Conservation (phyloP, 1,140 invertebrate genomes). For the Oryctes rhinoceros region DNA sequence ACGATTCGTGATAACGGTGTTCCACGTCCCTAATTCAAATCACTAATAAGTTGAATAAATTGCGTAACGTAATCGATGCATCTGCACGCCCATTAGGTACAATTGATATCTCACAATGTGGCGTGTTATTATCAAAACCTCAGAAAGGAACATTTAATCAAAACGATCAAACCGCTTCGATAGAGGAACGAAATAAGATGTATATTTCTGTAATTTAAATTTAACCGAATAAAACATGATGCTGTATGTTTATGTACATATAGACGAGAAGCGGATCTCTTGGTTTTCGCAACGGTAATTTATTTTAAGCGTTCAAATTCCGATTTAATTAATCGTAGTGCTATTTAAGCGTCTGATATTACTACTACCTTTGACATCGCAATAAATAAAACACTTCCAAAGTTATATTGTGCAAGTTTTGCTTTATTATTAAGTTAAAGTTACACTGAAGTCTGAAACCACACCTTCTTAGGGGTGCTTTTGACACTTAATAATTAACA, state of each 20-base stretch:
- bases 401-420: conserved; percentile 38
- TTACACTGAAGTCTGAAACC: conserved; percentile 40
- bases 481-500: conserved; percentile 48
- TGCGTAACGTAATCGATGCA: not conserved
- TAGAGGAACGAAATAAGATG: not conserved
- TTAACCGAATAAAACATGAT: not conserved
- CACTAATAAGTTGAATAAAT: conserved; percentile 21
- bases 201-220: no score
- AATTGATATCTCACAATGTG: not conserved
- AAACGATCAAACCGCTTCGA: not conserved
- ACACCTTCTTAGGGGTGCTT: conserved; percentile 43
- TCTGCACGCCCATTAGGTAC: not conserved
- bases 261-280: no score
- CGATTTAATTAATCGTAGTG: not conserved
- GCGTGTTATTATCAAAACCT: conserved; percentile 8
- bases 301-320: not conserved
- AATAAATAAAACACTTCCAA: conserved; percentile 34
- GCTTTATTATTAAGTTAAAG: conserved; percentile 34
- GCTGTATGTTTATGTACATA: not conserved
- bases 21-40: conserved; percentile 29
- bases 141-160: conserved; percentile 10
- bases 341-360: not conserved
- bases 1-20: conserved; percentile 28
- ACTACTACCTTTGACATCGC: not conserved
- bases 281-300: not conserved